These are phyloP conservation scores for Xenopus laevis DNA, from an alignment of 2,113 vertebrate species.

Conservation along the genomic window DNA sequence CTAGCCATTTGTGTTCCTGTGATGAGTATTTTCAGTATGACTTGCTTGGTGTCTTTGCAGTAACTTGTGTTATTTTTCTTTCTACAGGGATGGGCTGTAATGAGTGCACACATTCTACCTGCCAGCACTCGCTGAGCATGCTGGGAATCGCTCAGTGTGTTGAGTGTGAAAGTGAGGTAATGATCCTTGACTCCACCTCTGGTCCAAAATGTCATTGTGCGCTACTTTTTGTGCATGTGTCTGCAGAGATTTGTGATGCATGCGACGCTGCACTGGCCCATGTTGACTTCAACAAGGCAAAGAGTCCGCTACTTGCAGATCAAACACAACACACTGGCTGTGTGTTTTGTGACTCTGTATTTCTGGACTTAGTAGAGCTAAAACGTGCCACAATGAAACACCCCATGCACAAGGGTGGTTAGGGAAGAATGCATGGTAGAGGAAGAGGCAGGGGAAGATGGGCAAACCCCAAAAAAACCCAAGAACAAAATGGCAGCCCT, in stretches of 20 bases:
- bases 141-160: slow-evolving; percentile 93
- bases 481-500: slow-evolving; percentile 98
- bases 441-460: slow-evolving; percentile 79
- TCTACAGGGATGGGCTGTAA: slow-evolving; percentile 89
- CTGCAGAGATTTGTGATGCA: slow-evolving; percentile 76
- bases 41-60: too few species aligned
- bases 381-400: slow-evolving; percentile 91
- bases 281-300: slow-evolving; percentile 95
- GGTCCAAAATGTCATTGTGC: slow-evolving; percentile 91
- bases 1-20: too few species aligned
- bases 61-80: neutral
- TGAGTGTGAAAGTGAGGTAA: slow-evolving; percentile 86
- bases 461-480: slow-evolving; percentile 81
- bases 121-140: slow-evolving; percentile 87
- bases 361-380: slow-evolving; percentile 93
- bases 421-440: slow-evolving; percentile 68
- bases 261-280: slow-evolving; percentile 87
- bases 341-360: slow-evolving; percentile 86
- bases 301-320: slow-evolving; percentile 72
- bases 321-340: slow-evolving; percentile 90
- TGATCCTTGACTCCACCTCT: slow-evolving; percentile 88
- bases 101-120: slow-evolving; percentile 92
- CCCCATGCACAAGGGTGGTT: slow-evolving; percentile 80
- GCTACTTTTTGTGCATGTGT: slow-evolving; percentile 92
- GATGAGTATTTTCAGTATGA: too few species aligned